phyloP scores from a whole-genome alignment of 2,888 invertebrate genomes.

The Gonocerus acuteangulatus region DNA sequence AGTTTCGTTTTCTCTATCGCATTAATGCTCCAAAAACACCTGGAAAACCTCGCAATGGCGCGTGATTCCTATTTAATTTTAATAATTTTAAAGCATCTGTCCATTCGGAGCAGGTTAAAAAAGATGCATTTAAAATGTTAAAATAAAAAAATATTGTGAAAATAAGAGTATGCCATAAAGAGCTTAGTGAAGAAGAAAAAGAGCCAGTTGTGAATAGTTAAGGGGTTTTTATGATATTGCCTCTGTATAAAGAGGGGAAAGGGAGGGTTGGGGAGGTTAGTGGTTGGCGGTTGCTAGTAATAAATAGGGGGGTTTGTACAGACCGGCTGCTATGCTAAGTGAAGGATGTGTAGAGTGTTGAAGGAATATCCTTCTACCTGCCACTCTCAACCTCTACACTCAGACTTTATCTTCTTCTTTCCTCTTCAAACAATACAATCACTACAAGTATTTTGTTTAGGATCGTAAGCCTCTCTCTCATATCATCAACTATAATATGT shows the following conservation, averaged over 20 bases:
- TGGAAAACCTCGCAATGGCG: no score
- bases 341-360: conserved; percentile 12
- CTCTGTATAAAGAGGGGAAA: neutral
- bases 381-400: neutral
- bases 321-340: conserved; percentile 12
- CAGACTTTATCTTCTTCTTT: neutral
- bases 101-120: no score
- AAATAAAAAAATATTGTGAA: no score
- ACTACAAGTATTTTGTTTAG: neutral
- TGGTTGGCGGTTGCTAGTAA: conserved; percentile 2
- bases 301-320: conserved; percentile 12
- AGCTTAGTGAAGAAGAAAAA: conserved; percentile 3
- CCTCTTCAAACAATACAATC: neutral
- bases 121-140: no score
- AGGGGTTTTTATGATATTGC: conserved; percentile 24
- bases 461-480: no score
- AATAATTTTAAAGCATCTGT: no score
- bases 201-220: conserved; percentile 20
- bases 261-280: conserved; percentile 3
- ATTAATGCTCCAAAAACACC: no score
- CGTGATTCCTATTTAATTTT: no score
- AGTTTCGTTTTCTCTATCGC: no score
- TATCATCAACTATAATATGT: no score
- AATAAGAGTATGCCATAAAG: neutral
- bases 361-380: conserved; percentile 13